Evolutionary conservation across 1,140 invertebrate genomes (phyloP), one percentile per base, ranked within the genome.

Genomic region (Rhagoletis pomonella): DNA sequence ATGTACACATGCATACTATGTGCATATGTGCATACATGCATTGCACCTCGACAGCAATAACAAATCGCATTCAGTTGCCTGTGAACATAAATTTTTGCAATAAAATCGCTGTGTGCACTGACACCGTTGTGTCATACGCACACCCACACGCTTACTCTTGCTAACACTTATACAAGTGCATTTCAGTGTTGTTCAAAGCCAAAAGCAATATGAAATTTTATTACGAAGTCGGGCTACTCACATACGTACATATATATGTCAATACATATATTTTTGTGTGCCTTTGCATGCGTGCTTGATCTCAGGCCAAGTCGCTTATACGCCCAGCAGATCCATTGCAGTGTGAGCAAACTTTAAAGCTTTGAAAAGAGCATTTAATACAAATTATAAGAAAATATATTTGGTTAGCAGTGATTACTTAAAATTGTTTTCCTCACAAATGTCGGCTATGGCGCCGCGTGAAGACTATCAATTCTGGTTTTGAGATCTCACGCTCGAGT

Each of bases 31-130:
- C 39, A 44, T 42, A 55, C 50, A 29, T 59, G 29, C 9, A 39
- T 67, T 73, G 39, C 67, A 73, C 42, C 67, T 73, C 4, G 42
- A 44, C 4, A 14, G 67, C 42, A 47, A 44, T 73, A 14, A 73
- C 14, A 39, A 44, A 44, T 73, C 67, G 67, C 67, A 47, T 73
- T 73, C 67, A 73, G 60, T 62, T 62, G 60, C 60, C 60, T 12
- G 60, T 62, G 12, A 4, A 17, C 60, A 17, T 6, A 47, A 73
- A 47, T 73, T 44, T 73, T 44, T 47, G 67, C 39, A 44, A n/a
- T n/a, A 73, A 73, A 73, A 47, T 0, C 42, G 7, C 14, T 2
- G 42, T 14, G 12, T 73, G 42, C 42, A 44, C 4, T 47, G 67
- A 7, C 14, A 7, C 17, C 39, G 39, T n/a, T 73, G 4, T n/a